These are phyloP conservation scores for Anomalospiza imberbis DNA, from an alignment of 2,797 vertebrate species.

Conservation along the genomic window DNA sequence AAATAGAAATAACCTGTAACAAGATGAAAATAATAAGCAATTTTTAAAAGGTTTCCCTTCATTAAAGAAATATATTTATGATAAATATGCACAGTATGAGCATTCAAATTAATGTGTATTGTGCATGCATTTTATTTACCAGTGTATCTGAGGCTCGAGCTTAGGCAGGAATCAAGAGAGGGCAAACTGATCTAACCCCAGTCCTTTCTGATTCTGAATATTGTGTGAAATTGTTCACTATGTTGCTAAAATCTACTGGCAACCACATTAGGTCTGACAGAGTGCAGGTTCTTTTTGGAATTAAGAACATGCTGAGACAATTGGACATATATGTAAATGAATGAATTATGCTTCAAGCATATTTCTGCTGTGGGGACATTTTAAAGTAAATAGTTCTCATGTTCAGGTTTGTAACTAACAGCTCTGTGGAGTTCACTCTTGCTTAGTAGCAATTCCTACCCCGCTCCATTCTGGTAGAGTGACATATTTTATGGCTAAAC, in stretches of 20 bases:
- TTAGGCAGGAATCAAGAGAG: neutral
- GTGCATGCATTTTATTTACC: neutral
- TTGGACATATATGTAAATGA: neutral
- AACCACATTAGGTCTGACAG: neutral
- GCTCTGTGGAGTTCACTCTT: neutral
- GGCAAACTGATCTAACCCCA: neutral
- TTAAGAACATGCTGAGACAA: neutral
- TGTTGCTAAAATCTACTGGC: constrained; percentile 30
- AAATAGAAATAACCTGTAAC: neutral
- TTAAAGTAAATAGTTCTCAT: neutral
- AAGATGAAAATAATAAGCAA: neutral
- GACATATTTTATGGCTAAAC: constrained; percentile 21
- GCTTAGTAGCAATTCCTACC: neutral
- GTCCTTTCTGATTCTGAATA: constrained; percentile 3
- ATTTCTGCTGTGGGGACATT: neutral
- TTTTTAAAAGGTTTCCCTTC: neutral
- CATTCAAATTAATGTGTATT: neutral
- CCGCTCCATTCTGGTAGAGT: neutral
- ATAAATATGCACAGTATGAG: neutral
- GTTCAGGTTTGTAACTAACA: neutral
- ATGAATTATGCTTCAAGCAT: neutral
- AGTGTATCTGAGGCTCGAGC: neutral
- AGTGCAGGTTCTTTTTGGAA: constrained; percentile 12
- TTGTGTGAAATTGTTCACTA: neutral
- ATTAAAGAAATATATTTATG: neutral